A percentile compares a stretch with the other conserved stretches of the same genome.
These are phyloP conservation scores for Hystrix cristata DNA, from an alignment of 2,113 vertebrate species.

Conservation along the genomic window DNA sequence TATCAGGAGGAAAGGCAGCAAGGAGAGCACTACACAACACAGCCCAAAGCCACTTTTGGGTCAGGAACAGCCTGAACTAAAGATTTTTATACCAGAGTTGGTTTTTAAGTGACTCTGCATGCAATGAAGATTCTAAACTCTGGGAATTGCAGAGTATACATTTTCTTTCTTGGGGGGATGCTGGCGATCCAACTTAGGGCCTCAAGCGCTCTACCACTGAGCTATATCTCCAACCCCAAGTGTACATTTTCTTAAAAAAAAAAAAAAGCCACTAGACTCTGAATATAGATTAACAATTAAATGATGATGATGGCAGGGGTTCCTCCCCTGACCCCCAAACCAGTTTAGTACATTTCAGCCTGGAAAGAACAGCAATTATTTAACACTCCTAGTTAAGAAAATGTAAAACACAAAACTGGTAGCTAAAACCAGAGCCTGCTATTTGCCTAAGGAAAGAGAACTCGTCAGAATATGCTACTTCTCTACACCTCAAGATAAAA, in stretches of 20 bases:
- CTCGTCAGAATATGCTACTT: constrained; percentile 9
- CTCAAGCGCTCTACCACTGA: too few species aligned
- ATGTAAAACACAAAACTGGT: background rate
- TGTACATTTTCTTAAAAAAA: background rate
- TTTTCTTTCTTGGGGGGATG: background rate
- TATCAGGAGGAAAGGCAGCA: background rate
- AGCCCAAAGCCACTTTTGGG: background rate
- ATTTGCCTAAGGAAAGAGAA: background rate
- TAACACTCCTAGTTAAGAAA: background rate
- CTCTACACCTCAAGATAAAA: background rate
- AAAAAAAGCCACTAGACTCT: background rate
- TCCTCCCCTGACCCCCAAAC: background rate
- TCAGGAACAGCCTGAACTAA: background rate
- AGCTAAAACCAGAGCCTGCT: background rate
- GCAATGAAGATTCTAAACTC: constrained; percentile 19
- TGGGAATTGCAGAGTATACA: background rate
- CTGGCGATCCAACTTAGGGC: too few species aligned
- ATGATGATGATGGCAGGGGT: background rate
- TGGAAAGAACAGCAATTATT: background rate
- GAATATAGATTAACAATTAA: constrained; percentile 2
- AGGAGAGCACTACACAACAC: background rate
- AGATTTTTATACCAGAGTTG: background rate
- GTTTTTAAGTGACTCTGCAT: background rate
- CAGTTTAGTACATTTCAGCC: constrained; percentile 18
- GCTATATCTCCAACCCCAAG: too few species aligned